Percentiles rank a stretch among this genome's conserved stretches.
These are phyloP conservation scores for Zaprionus tsacasi DNA, from an alignment of 1,140 invertebrate species.

Conservation along the genomic window DNA sequence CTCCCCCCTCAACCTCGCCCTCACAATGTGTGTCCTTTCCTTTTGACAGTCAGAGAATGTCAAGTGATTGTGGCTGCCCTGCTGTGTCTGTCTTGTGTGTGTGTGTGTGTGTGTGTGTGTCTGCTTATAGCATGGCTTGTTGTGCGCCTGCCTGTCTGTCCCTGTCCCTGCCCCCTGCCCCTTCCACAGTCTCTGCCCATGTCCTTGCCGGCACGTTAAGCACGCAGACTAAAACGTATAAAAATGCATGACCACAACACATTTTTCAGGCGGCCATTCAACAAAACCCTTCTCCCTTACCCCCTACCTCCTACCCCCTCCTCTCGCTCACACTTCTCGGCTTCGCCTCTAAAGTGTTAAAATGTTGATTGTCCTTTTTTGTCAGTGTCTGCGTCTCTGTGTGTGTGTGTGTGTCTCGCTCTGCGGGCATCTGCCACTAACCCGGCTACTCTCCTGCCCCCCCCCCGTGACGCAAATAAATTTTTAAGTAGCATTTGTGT, in stretches of 20 bases:
- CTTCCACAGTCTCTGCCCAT: background rate
- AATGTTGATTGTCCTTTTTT: slow-evolving; percentile 82
- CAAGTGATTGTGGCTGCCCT: slow-evolving; percentile 30
- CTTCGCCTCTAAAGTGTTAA: slow-evolving; percentile 73
- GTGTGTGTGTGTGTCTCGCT: slow-evolving; percentile 61
- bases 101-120: background rate
- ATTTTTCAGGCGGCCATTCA: slow-evolving; percentile 63
- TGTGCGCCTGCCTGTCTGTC: slow-evolving; percentile 9
- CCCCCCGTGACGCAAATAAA: slow-evolving; percentile 73
- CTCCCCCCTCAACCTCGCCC: background rate
- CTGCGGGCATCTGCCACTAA: slow-evolving; percentile 35
- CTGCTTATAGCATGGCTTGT: slow-evolving; percentile 8
- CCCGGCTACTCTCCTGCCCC: background rate
- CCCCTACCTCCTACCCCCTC: background rate
- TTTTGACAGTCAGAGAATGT: slow-evolving; percentile 41
- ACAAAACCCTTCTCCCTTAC: slow-evolving; percentile 27
- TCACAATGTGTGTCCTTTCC: slow-evolving; percentile 5
- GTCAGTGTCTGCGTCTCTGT: slow-evolving; percentile 26
- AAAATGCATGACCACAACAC: slow-evolving; percentile 80
- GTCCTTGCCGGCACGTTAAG: slow-evolving; percentile 39
- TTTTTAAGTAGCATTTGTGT: slow-evolving; percentile 83
- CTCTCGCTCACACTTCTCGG: slow-evolving; percentile 32
- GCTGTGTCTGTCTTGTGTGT: slow-evolving; percentile 1
- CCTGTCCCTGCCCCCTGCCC: too few relatives aligned
- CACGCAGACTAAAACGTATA: slow-evolving; percentile 53